Evolutionary conservation across 2,113 vertebrate genomes (phyloP).

Genomic region (Tetrax tetrax): DNA sequence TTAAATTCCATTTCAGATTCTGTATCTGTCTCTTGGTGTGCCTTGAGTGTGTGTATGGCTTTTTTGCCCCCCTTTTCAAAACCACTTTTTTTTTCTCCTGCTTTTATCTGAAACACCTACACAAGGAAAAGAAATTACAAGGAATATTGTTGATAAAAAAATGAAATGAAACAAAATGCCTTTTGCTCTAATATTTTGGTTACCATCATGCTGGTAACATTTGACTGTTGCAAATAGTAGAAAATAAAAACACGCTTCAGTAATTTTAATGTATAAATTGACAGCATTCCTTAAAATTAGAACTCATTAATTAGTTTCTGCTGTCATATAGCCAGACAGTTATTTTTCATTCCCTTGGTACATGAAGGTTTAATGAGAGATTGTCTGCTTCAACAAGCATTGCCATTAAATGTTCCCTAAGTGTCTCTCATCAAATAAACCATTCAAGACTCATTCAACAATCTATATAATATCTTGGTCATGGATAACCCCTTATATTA

Average conservation of each 20-base stretch:
- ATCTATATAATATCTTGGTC: not conserved
- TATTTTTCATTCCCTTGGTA: not conserved
- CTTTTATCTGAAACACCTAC: not conserved
- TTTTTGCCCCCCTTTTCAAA: not conserved
- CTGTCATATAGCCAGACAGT: not conserved
- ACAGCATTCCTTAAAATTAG: not conserved
- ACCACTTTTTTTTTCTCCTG: not conserved
- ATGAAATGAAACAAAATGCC: not conserved
- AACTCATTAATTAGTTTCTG: not conserved
- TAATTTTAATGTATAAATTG: not conserved
- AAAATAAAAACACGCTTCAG: not conserved
- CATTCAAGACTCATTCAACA: not conserved
- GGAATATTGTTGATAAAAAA: not conserved
- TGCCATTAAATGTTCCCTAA: not conserved
- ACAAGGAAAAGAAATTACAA: not conserved
- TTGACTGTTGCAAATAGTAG: not conserved
- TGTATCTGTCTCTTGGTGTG: not conserved
- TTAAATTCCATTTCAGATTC: not conserved
- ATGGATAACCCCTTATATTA: not conserved
- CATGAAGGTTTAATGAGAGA: not conserved
- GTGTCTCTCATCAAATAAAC: not conserved
- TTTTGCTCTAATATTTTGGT: not conserved
- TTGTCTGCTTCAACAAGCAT: not conserved
- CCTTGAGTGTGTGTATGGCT: rapidly evolving
- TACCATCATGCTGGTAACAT: not conserved